Conservation (phyloP, 2,888 invertebrate species). For the Drosophila multiciliata region DNA sequence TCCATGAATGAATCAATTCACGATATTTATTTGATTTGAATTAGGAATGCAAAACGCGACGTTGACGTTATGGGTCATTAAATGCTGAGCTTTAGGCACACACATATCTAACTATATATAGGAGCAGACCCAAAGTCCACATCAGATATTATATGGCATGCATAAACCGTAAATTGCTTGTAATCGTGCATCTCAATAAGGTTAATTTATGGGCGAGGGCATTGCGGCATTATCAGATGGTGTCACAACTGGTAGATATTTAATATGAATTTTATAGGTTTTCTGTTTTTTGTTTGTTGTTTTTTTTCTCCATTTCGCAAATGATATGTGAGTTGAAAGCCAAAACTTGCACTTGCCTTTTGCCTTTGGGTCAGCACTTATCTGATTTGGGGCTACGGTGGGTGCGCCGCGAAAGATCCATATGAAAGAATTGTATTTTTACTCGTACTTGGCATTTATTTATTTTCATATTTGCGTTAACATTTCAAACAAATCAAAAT, state of each 20-base stretch:
- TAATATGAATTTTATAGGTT: conserved; percentile 53
- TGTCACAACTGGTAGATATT: conserved; percentile 63
- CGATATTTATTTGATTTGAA: conserved; percentile 2
- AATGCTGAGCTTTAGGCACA: conserved; percentile 56
- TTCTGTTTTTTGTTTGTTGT: conserved; percentile 4
- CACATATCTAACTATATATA: not conserved
- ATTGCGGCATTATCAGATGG: conserved; percentile 68
- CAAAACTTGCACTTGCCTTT: conserved; percentile 18
- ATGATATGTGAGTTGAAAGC: conserved; percentile 56
- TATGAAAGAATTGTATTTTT: conserved; percentile 10
- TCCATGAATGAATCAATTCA: conserved; percentile 55
- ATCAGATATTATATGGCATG: conserved; percentile 64
- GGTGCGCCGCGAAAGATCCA: conserved; percentile 46
- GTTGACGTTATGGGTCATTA: conserved; percentile 67
- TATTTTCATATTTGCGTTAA: conserved; percentile 67
- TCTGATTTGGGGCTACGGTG: conserved; percentile 36
- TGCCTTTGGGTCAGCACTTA: conserved; percentile 37
- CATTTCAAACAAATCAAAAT: conserved; percentile 69
- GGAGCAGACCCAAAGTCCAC: conserved; percentile 27
- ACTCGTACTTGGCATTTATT: conserved; percentile 42
- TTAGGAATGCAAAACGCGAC: conserved; percentile 61
- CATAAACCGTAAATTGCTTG: conserved; percentile 75
- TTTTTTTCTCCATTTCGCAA: conserved; percentile 5
- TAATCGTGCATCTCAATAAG: conserved; percentile 73
- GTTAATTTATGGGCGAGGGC: conserved; percentile 51